phyloP scores from a whole-genome alignment of 2,113 vertebrate genomes.

The Struthidea cinerea region DNA sequence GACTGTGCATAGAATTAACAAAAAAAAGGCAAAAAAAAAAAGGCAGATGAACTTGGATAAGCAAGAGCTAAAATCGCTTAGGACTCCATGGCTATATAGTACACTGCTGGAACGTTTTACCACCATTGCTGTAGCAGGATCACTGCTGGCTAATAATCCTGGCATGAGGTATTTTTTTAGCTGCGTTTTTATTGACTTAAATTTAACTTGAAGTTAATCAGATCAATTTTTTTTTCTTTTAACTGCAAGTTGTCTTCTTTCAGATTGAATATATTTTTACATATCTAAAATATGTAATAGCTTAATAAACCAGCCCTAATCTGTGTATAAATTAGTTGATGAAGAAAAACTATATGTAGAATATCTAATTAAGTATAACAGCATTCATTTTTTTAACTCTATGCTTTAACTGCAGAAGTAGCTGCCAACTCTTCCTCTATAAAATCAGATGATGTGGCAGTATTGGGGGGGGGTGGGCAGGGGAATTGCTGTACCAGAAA shows the following conservation, averaged over 20 bases:
- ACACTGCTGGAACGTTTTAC: neutral
- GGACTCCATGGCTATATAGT: rapidly evolving
- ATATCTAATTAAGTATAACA: neutral
- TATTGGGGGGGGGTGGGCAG: rapidly evolving
- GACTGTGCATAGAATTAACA: neutral
- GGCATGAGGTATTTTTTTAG: neutral
- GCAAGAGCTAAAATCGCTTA: neutral
- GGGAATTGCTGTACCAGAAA: neutral
- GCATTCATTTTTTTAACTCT: neutral
- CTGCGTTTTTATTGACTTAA: neutral
- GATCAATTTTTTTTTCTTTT: neutral
- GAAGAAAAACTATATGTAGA: neutral
- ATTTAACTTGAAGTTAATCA: neutral
- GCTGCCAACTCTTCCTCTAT: neutral
- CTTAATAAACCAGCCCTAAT: neutral
- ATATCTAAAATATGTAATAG: neutral
- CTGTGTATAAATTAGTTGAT: neutral
- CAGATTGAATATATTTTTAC: neutral
- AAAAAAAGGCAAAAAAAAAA: neutral
- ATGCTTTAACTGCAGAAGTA: neutral
- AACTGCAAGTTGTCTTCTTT: neutral
- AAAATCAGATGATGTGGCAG: neutral
- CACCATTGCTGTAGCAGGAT: neutral
- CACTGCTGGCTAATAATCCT: neutral
- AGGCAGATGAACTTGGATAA: neutral